These are phyloP conservation scores for Acronicta alni DNA, from an alignment of 2,888 invertebrate species.

Conservation along the genomic window DNA sequence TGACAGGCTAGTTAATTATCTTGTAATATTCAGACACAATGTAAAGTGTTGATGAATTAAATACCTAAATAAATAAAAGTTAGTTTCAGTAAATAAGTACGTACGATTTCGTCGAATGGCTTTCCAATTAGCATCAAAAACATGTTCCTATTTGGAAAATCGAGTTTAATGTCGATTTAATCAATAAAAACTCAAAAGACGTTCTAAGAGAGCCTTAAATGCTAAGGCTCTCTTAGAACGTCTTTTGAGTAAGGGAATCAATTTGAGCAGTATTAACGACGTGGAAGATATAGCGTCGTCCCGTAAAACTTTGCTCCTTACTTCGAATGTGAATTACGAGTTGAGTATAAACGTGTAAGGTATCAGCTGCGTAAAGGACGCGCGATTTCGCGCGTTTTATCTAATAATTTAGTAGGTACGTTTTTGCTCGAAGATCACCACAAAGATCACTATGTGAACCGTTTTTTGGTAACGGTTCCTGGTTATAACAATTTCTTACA, in stretches of 20 bases:
- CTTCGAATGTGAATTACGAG: constrained; percentile 9
- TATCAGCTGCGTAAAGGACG: not conserved
- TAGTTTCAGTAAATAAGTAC: too few species aligned
- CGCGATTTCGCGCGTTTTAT: not conserved
- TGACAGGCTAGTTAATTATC: too few species aligned
- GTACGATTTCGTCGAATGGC: too few species aligned
- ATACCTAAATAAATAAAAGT: too few species aligned
- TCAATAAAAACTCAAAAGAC: constrained; percentile 11
- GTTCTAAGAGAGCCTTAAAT: too few species aligned
- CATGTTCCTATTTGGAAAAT: not conserved
- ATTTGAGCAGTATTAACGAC: constrained; percentile 19
- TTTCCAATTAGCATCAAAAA: not conserved
- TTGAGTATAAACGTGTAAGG: constrained; percentile 8
- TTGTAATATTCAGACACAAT: too few species aligned
- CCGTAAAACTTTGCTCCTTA: constrained; percentile 10
- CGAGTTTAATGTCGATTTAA: constrained; percentile 13
- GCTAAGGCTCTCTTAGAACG: constrained; percentile 4
- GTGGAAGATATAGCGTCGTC: constrained; percentile 12
- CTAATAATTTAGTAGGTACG: not conserved
- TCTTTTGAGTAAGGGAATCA: constrained; percentile 28
- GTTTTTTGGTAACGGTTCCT: too few species aligned
- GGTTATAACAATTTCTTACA: too few species aligned
- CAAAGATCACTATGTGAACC: too few species aligned
- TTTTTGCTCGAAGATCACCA: too few species aligned
- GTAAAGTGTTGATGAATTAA: too few species aligned